Evolutionary conservation across 2,888 invertebrate genomes (phyloP), one percentile per base, ranked within the genome.

Genomic region (Epirrita christyi): DNA sequence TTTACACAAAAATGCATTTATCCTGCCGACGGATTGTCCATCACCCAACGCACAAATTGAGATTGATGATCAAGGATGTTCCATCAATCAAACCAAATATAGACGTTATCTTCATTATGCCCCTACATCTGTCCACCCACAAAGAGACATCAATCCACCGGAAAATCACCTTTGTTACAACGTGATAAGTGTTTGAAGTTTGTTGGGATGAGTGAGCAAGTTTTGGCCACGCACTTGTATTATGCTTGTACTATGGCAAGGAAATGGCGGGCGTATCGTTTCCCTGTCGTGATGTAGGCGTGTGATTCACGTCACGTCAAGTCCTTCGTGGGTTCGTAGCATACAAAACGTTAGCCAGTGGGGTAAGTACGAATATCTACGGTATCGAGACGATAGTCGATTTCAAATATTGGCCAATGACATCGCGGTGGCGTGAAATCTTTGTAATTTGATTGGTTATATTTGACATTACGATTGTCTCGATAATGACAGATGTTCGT

Each of bases 81-180:
- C 34, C 65, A 65, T 67, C 64, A 61, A 63, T 67, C 67, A 67
- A 63, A 61, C 58, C 56, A 58, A 62, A 64, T 59, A 55, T 40
- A 64, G 43, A 53, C 60, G 63, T 55, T 64, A 66, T 66, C 61
- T 62, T 49, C 61, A 62, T 64, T 62, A 64, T 48, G 50, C 55
- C 41, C 45, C 43, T 37, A 47, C 34, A 47, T 50, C 60, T 56
- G 63, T 59, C 60, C 62, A 50, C 52, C 42, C 42, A 55, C 46
- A 37, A 36, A 41, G 34, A 55, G 6, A 54, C 49, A 44, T 43
- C 10, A n/a, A 42, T 38, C n/a, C 29, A 15, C 2, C 14, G 13
- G 45, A 47, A 50, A 55, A 55, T 32, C 15, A 50, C 45, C 37
- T 42, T 46, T 44, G 11, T 29, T 40, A 8, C 15, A 7, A 1